These are phyloP conservation scores for Pachyseris speciosa DNA, from an alignment of 64 coral and sea anemone species.

Conservation along the genomic window DNA sequence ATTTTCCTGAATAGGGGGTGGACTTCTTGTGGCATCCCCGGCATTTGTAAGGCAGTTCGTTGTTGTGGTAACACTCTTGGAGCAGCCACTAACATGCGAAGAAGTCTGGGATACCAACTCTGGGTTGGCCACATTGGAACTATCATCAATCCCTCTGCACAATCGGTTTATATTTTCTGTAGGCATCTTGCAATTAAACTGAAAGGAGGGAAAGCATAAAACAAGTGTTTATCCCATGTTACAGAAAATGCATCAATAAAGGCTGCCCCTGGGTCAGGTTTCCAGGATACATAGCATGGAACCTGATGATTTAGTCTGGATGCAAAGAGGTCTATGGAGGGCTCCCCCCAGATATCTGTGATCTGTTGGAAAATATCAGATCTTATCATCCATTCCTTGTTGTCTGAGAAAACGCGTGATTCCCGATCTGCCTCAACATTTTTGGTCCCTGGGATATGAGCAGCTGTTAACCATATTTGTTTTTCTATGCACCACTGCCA, in stretches of 20 bases:
- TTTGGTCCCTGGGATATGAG: slow-evolving; percentile 9
- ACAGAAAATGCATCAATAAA: slow-evolving; percentile 58
- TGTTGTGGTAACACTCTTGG: slow-evolving; percentile 23
- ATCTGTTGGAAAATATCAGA: slow-evolving; percentile 40
- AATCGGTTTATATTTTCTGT: slow-evolving; percentile 32
- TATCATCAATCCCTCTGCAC: slow-evolving; percentile 51
- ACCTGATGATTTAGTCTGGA: slow-evolving; percentile 51
- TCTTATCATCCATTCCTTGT: slow-evolving; percentile 71
- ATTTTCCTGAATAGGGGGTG: slow-evolving; percentile 56
- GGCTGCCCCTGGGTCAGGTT: slow-evolving; percentile 63
- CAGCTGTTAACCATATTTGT: slow-evolving; percentile 49
- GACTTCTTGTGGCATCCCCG: neutral
- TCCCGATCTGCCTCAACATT: slow-evolving; percentile 17
- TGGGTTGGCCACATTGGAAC: slow-evolving; percentile 72
- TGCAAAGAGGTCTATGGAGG: slow-evolving; percentile 63
- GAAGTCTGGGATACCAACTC: slow-evolving; percentile 42
- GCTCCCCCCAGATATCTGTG: slow-evolving; percentile 11
- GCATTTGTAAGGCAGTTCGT: neutral
- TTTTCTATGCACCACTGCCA: slow-evolving; percentile 44
- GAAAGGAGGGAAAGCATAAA: slow-evolving; percentile 72
- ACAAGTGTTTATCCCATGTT: slow-evolving; percentile 26
- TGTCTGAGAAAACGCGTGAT: neutral
- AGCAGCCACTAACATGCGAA: slow-evolving; percentile 25
- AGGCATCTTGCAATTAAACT: slow-evolving; percentile 41
- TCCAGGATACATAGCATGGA: slow-evolving; percentile 69